Evolutionary conservation across 2,113 vertebrate species (phyloP).

Genomic region (Sylvicapra grimmia): DNA sequence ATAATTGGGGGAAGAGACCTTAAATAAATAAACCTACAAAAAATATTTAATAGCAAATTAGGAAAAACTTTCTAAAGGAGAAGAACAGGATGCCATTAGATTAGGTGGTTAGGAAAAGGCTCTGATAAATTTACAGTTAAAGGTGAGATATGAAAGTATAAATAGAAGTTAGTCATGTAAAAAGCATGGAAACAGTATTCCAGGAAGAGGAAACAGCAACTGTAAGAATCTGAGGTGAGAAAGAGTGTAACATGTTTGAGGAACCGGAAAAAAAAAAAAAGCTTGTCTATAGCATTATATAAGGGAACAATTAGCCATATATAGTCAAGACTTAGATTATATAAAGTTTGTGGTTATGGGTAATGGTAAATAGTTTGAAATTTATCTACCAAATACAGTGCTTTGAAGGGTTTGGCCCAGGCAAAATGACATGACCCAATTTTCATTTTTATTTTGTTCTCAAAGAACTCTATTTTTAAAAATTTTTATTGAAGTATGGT

Average conservation of each 20-base stretch:
- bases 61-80: not conserved
- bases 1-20: not conserved
- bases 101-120: not conserved
- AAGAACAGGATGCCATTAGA: not conserved
- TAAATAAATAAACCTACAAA: not conserved
- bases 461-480: not conserved
- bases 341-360: not conserved
- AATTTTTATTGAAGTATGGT: not conserved
- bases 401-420: not conserved
- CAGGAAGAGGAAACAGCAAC: not conserved
- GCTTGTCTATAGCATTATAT: not conserved
- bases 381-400: not conserved
- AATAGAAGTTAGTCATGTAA: not conserved
- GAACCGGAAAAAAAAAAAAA: not conserved
- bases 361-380: not conserved
- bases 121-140: not conserved
- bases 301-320: not conserved
- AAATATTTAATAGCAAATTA: not conserved
- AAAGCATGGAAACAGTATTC: not conserved
- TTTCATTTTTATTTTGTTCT: not conserved
- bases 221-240: not conserved
- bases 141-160: not conserved
- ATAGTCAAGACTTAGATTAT: not conserved
- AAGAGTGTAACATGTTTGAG: not conserved
- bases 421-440: not conserved